Base-by-base conservation (phyloP, 2,797 vertebrate genomes). In the Jordanella pulchra region DNA sequence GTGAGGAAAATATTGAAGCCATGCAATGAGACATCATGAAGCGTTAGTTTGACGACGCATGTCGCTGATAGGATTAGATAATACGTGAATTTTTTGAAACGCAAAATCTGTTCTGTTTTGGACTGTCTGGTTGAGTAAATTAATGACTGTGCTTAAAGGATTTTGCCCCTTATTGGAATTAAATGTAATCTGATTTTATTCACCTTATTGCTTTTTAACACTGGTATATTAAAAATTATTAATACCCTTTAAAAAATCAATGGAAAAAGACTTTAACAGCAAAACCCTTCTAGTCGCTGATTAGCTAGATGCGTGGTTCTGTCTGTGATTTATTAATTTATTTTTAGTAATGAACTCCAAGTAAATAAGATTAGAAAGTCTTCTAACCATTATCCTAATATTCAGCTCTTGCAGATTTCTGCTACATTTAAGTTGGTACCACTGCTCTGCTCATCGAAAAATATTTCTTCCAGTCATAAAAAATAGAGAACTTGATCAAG, bases 1-100 rank as follows among this genome's bases (percentile, higher is more conserved):
- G 66, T 66, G 45, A 76, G 64, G 60, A 84, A 77, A 73, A 58
- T 21, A 55, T 55, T 15, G 11, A 23, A 42, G 48, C 25, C 2
- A 28, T 65, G 13, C 21, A 27, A 25, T 56, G n/a, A 58, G 39
- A 73, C 27, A 25, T 23, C 7, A 39, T 35, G 44, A 48, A 39
- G 54, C 18, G 39, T 71, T 25, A 15, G 13, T 42, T 23, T 44
- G 60, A 63, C n/a, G 23, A 44, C 42, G 60, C 39, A 42, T 63
- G 60, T 63, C 42, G 23, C n/a, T 63, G 35, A 63, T 63, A 23
- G 35, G 18, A 60, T 7, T 10, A 42, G 14, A 63, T 44, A 35
- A 44, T 63, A 42, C 23, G 42, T 63, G 13, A 25, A 42, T 42
- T 53, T 63, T 42, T 13, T 12, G 7, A 63, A 63, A 63, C 35